A percentile compares a stretch with the other conserved stretches of the same genome.
Conservation (phyloP, 2,113 vertebrate species). For the Cyprinodon variegatus region DNA sequence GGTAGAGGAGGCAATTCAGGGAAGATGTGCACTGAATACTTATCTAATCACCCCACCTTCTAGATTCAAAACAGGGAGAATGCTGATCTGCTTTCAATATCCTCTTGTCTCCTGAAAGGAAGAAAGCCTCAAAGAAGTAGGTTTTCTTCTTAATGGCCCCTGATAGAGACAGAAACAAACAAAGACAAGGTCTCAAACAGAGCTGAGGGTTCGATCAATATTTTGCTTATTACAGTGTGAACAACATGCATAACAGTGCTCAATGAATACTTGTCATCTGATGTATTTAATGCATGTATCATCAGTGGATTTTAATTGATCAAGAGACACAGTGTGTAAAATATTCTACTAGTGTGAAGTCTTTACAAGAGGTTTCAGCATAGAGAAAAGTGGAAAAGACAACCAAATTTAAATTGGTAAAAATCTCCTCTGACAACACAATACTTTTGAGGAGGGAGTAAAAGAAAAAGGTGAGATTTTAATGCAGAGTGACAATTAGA, state of each 20-base stretch:
- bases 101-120: constrained; percentile 20
- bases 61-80: constrained; percentile 55
- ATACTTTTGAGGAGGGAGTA: background rate
- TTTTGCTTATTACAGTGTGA: constrained; percentile 25
- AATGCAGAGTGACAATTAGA: constrained; percentile 14
- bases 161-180: constrained; percentile 56
- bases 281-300: background rate
- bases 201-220: constrained; percentile 41
- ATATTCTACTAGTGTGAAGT: background rate
- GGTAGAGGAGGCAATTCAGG: constrained; percentile 62
- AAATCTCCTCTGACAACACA: constrained; percentile 10
- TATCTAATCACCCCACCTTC: constrained; percentile 60
- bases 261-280: background rate
- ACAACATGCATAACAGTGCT: constrained; percentile 20
- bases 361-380: background rate
- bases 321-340: background rate
- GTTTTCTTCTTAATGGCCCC: constrained; percentile 28
- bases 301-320: background rate
- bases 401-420: background rate
- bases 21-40: constrained; percentile 62
- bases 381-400: constrained; percentile 12
- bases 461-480: background rate
- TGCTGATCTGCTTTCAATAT: constrained; percentile 50
- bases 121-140: constrained; percentile 39
- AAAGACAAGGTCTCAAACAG: constrained; percentile 15